Evolutionary conservation across 2,797 vertebrate genomes (phyloP), one percentile per base, ranked within the genome.

Genomic region (Mastacembelus armatus): DNA sequence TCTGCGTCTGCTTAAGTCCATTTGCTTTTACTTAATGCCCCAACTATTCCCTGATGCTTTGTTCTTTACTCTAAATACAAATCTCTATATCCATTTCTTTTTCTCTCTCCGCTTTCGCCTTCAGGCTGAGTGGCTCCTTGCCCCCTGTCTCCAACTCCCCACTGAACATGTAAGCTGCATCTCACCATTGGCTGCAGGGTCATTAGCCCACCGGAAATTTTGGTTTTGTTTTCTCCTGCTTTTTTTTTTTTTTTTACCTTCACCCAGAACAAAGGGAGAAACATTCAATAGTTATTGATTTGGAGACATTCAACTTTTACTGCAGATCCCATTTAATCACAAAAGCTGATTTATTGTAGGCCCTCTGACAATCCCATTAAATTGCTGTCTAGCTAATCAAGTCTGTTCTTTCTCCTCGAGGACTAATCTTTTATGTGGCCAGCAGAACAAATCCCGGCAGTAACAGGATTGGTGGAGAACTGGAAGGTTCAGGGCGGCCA

Each of bases 301-400:
- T 87, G 70, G 83, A 85, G 89, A 90, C 77, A 74, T 88, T 83
- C 86, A 92, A 94, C 90, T 94, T 95, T 95, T 93, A 94, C 94
- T 93, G 92, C 91, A 88, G 91, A 90, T 87, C 88, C 92, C 92
- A 94, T 95, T 95, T 94, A 94, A 95, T 94, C 94, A 93, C 92
- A 94, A 94, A 95, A 94, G 93, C 92, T 93, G 93, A 94, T 95
- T 95, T 94, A 95, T 93, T 91, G 91, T 92, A 84, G 90, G 86
- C 78, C 78, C 85, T 90, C 86, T 91, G 93, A 94, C 93, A 94
- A 94, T 95, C 93, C 93, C 92, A 95, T 95, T 95, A 95, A 94
- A 95, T 91, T 93, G 93, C 93, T 94, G 93, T 94, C 92, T 93
- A 89, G 89, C 93, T 94, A 94, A 95, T 95, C 93, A 94, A 94